phyloP scores from a whole-genome alignment of 2,797 vertebrate genomes.

The Bradypodion pumilum region DNA sequence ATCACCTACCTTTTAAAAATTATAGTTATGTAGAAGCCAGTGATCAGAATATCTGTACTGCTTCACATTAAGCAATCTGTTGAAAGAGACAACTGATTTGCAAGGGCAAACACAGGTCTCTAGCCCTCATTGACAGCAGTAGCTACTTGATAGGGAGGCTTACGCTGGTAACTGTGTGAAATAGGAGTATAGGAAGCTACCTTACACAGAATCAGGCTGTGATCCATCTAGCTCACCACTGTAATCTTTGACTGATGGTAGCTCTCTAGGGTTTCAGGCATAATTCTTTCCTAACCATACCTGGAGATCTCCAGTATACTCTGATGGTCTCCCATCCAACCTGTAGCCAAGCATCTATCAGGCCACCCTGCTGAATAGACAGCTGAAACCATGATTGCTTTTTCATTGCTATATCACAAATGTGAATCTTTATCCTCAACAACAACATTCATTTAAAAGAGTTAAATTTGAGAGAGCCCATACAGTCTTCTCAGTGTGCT shows the following conservation, averaged over 20 bases:
- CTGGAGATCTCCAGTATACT: not conserved
- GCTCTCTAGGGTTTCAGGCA: not conserved
- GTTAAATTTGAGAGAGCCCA: not conserved
- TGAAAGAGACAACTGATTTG: not conserved
- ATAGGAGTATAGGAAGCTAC: not conserved
- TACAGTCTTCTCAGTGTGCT: not conserved
- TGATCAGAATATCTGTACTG: not conserved
- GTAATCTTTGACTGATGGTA: not conserved
- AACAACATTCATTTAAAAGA: not conserved
- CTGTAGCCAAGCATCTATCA: not conserved
- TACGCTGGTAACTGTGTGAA: no score
- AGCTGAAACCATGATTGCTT: not conserved
- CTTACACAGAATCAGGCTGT: not conserved
- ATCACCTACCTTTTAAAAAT: not conserved
- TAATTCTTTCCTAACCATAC: not conserved
- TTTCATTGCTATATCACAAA: not conserved
- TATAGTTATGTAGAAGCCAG: not conserved
- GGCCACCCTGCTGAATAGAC: not conserved
- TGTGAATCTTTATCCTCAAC: not conserved
- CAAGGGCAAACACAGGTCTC: not conserved
- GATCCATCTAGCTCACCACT: not conserved
- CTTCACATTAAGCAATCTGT: not conserved
- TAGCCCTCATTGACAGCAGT: not conserved
- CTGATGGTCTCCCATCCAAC: no score
- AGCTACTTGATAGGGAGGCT: not conserved